A percentile compares a stretch with the other conserved stretches of the same genome.
These are phyloP conservation scores for Eupithecia pulchellata DNA, from an alignment of 2,888 invertebrate genomes.

Conservation along the genomic window DNA sequence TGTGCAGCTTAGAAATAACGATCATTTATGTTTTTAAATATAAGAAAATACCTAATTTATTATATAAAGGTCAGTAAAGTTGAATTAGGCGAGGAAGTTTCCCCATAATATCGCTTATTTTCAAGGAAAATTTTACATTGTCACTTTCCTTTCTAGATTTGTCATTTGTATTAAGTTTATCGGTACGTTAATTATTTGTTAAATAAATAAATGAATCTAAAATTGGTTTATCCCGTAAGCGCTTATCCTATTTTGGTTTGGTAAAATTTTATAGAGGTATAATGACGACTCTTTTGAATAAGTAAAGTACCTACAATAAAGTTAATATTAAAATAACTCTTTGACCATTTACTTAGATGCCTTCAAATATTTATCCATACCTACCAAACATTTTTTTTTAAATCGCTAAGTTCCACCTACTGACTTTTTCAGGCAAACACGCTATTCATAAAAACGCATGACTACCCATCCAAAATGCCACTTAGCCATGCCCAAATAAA, in stretches of 20 bases:
- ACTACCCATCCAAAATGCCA: slow-evolving; percentile 8
- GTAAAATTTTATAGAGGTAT: background rate
- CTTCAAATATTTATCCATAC: background rate
- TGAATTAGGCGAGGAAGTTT: background rate
- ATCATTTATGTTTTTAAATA: slow-evolving; percentile 21
- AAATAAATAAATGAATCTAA: background rate
- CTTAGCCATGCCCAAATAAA: slow-evolving; percentile 11
- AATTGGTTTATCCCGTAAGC: too few relatives aligned
- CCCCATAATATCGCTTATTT: background rate
- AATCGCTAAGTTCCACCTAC: background rate
- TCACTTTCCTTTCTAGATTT: background rate
- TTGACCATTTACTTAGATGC: too few relatives aligned
- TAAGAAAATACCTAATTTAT: background rate
- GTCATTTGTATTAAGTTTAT: background rate
- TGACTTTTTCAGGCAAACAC: background rate
- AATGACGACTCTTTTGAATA: too few relatives aligned
- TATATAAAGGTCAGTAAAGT: background rate
- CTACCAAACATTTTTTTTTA: background rate
- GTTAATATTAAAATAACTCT: too few relatives aligned
- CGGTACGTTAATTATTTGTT: background rate
- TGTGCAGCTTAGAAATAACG: slow-evolving; percentile 17
- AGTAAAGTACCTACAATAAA: too few relatives aligned
- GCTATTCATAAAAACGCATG: slow-evolving; percentile 9
- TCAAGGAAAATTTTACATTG: background rate
- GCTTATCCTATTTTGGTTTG: background rate